Conservation (phyloP, 1,140 invertebrate species). For the Homalodisca vitripennis region DNA sequence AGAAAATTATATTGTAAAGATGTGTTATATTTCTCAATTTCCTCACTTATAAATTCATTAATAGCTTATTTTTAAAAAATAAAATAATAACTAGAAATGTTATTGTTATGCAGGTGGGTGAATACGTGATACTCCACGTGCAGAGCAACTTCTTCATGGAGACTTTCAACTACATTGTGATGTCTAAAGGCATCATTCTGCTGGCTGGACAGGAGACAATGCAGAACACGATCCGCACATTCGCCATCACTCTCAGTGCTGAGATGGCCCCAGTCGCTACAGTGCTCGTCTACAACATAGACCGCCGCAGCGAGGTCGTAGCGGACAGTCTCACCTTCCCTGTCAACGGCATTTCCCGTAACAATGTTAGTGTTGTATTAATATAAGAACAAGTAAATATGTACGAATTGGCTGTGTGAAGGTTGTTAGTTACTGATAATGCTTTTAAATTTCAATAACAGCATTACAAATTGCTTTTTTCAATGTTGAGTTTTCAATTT, state of each 20-base stretch:
- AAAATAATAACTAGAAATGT: too few relatives aligned
- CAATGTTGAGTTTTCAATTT: too few relatives aligned
- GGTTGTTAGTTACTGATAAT: too few relatives aligned
- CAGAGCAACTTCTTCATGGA: conserved; percentile 89
- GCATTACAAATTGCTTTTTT: too few relatives aligned
- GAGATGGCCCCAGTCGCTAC: conserved; percentile 95
- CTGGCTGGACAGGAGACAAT: conserved; percentile 69
- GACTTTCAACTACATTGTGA: conserved; percentile 85
- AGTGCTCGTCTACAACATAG: conserved; percentile 85
- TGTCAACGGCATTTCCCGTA: conserved; percentile 89
- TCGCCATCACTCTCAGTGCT: conserved; percentile 82
- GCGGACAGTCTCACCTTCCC: conserved; percentile 92
- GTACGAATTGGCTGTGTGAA: too few relatives aligned
- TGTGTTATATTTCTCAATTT: too few relatives aligned
- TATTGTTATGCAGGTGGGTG: too few relatives aligned
- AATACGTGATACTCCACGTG: conserved; percentile 94
- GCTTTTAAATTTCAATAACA: too few relatives aligned
- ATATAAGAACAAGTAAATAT: not conserved
- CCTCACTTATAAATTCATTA: too few relatives aligned
- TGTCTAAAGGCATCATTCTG: conserved; percentile 83
- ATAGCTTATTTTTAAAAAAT: too few relatives aligned
- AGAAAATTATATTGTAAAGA: too few relatives aligned
- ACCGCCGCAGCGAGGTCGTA: conserved; percentile 78
- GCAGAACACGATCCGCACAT: conserved; percentile 71
- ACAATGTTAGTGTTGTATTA: conserved; percentile 72